Base-by-base conservation (phyloP, 2,113 vertebrate genomes). In the Indicator indicator region DNA sequence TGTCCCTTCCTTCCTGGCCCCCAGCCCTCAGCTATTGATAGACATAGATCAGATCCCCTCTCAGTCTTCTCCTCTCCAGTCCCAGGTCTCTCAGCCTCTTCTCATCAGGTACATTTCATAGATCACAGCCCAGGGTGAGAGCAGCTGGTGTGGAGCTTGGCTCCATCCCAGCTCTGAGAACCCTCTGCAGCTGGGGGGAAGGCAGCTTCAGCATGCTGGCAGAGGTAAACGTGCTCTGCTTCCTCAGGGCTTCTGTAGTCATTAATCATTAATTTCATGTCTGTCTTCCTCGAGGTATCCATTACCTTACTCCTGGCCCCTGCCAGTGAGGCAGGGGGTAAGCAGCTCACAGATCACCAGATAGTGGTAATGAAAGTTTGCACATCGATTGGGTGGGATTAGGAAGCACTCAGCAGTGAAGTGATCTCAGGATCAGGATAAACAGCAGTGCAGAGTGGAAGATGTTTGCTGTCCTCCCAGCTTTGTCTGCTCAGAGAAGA, bases 371-470 rank as follows among this genome's bases (percentile, higher is more conserved):
- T 78, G 84, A 90, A 97, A 96, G 93, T 97, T 96, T 96, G 93
- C 93, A 97, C 97, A 98, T 97, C 97, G 97, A 97, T 97, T 96
- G 93, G 90, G 87, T 95, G 89, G 96, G 91, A 97, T 97, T 93
- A 96, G 94, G 83, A 95, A 91, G 60, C 44, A 58, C 89, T 89
- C 91, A 83, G 82, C 93, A 94, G 74, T 87, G 84, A 95, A 91
- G 79, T 16, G 19, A 90, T 94, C 84, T 77, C 62, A 62, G 82
- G 74, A 65, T 74, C 4, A 44, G 70, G 89, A 74, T 85, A 84
- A 89, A 75, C 69, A 86, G 83, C 64, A 64, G 77, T n/a, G 15
- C 59, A 67, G 64, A 50, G 50, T 76, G 73, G 90, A 88, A 87
- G 65, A 63, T 73, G 40, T 68, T 86, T 88, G 78, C 74, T 86